Evolutionary conservation across 2,888 invertebrate species (phyloP), one percentile per base, ranked within the genome.

Genomic region (Cephalotes varians): DNA sequence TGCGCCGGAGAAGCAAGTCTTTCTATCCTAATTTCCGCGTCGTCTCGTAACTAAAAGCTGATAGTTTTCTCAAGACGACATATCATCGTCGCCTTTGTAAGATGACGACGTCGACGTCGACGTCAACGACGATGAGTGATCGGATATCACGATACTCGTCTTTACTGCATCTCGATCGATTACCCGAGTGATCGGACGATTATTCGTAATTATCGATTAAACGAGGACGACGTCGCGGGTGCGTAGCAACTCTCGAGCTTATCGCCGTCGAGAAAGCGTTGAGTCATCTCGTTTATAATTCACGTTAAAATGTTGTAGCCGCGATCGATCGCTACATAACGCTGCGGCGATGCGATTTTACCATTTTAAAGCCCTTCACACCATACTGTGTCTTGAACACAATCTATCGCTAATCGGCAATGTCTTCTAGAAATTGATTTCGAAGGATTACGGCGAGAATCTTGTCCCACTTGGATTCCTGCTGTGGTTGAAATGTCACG

Each of bases 231-330:
- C 34, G 40, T 21, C 31, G 18, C n/a, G n/a, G 44, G 25, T 62
- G 51, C 56, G 49, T 40, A 71, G 73, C 49, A 71, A 28, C 37
- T 25, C 37, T 31, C 18, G n/a, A 44, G 51, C 62, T 54, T 69
- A 82, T 80, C 47, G 67, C 60, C 37, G 28, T 56, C 28, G 85
- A 79, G 85, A 85, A 81, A 86, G 83, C 82, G 67, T 69, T 60
- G 73, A 64, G 49, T 74, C 18, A 80, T 65, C 80, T 86, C 81
- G 84, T 87, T 87, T 87, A 87, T 87, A 87, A 87, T 87, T 81
- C 60, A 85, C 79, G 65, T 15, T 77, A 54, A 77, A 81, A 87
- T 60, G 77, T 58, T 85, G 49, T 28, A 7, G 44, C 40, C 28
- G 76, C 21, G 76, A 77, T 67, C 40, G 28, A 54, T 15, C 54